Evolutionary conservation across 2,888 invertebrate species (phyloP), one percentile per base, ranked within the genome.

Genomic region (Platycheirus rosarum): DNA sequence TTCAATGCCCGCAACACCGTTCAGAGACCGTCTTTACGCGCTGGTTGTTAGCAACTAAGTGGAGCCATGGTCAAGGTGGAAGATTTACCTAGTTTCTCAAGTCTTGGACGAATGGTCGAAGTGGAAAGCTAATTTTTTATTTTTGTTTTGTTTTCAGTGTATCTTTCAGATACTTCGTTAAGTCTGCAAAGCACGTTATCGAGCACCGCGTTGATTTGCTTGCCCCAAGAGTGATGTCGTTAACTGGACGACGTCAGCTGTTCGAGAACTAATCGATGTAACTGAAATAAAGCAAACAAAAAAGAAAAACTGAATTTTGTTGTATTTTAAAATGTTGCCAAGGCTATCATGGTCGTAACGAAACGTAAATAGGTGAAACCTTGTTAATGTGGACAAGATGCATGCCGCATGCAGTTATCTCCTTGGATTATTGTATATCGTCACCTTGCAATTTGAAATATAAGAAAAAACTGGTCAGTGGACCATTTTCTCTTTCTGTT

Each of bases 401-500:
- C 76, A 71, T 71, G n/a, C n/a, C n/a, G n/a, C n/a, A n/a, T n/a
- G n/a, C 55, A 60, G n/a, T n/a, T n/a, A n/a, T n/a, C 26, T n/a
- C 44, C 60, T 60, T 14, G 29, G 71, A 63, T 82, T 76, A 82
- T n/a, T 55, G 71, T 55, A 49, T 32, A 68, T 8, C 48, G 48
- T 8, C 48, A 55, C 53, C 55, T 66, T 66, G 55, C 62, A 14
- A 57, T 40, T 57, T 14, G 16, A 44, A 20, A 13, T 11, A 57
- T 9, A 57, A 57, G 23, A 53, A 62, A 68, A 60, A 77, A 71
- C 66, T 82, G 77, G 71, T 77, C 71, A 77, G 62, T 77, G 77
- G 76, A 82, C 71, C 77, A 82, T 66, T 82, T 82, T 82, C 82
- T 82, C 82, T 82, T 82, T 82, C 82, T 77, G 71, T 73, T 73